These are phyloP conservation scores for Netelia fuscicornis DNA, from an alignment of 2,888 invertebrate genomes.

Conservation along the genomic window DNA sequence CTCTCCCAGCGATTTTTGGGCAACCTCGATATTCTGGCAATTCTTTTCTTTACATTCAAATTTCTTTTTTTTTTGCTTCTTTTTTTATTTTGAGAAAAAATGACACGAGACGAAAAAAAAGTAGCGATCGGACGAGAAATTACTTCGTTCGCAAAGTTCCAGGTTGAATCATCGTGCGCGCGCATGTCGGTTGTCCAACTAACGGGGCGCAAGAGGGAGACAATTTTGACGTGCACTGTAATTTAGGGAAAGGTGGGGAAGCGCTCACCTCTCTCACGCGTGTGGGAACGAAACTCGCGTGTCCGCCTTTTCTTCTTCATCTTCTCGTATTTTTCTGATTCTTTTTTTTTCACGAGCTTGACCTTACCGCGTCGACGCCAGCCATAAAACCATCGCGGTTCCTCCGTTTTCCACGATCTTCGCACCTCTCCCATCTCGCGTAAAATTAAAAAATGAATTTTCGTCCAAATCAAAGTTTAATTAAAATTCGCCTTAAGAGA, in stretches of 20 bases:
- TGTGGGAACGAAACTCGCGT: constrained; percentile 67
- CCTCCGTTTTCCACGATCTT: constrained; percentile 11
- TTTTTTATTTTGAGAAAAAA: not conserved
- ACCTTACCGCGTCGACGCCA: constrained; percentile 7
- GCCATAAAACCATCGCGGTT: constrained; percentile 6
- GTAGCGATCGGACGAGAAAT: constrained; percentile 29
- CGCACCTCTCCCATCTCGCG: not conserved
- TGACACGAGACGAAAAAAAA: constrained; percentile 1
- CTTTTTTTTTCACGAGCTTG: constrained; percentile 55
- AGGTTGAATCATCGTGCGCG: constrained; percentile 34
- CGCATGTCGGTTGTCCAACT: constrained; percentile 65
- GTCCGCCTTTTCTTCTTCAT: constrained; percentile 50
- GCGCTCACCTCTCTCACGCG: constrained; percentile 61
- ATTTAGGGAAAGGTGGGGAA: constrained; percentile 67
- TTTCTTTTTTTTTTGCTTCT: not conserved
- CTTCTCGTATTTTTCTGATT: constrained; percentile 36
- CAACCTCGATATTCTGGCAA: constrained; percentile 16
- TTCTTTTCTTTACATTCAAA: not conserved
- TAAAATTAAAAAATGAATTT: not conserved
- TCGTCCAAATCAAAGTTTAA: not conserved
- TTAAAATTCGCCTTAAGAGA: not conserved
- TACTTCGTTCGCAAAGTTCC: constrained; percentile 17
- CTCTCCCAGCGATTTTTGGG: not conserved
- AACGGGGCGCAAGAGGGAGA: constrained; percentile 55
- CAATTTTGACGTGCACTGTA: constrained; percentile 69